phyloP scores from a whole-genome alignment of 2,888 invertebrate genomes.

The Reticulitermes lucifugus region DNA sequence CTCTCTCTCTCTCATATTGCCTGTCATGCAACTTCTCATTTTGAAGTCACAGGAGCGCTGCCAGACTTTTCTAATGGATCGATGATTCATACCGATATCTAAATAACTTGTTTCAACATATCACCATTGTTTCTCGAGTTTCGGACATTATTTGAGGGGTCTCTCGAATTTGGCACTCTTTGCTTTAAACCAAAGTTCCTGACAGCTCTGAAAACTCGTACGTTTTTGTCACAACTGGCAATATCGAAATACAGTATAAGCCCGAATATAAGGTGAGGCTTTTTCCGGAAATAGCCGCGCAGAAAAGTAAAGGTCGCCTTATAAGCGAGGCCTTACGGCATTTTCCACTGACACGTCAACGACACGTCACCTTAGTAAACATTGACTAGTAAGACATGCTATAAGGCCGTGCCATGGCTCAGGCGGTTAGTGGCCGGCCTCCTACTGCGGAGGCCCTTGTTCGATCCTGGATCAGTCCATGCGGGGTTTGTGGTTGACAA shows the following conservation, averaged over 20 bases:
- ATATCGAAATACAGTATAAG: neutral
- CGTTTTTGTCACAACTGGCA: too few species aligned
- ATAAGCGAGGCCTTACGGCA: too few species aligned
- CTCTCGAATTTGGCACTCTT: neutral
- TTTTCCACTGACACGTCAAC: too few species aligned
- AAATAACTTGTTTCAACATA: neutral
- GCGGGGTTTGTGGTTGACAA: too few species aligned
- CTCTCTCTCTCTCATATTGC: slow-evolving; percentile 1
- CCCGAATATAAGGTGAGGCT: neutral
- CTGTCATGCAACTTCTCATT: neutral
- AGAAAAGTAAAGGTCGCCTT: too few species aligned
- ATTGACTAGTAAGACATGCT: too few species aligned
- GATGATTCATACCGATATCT: neutral
- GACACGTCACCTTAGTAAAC: too few species aligned
- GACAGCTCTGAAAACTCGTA: neutral
- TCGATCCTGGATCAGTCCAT: too few species aligned
- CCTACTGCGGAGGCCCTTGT: too few species aligned
- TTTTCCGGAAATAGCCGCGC: too few species aligned
- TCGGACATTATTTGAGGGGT: neutral
- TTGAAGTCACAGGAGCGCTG: neutral
- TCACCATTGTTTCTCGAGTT: neutral
- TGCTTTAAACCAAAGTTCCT: neutral
- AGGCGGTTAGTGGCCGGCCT: too few species aligned
- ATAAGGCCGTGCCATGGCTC: too few species aligned
- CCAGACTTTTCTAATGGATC: slow-evolving; percentile 5